A percentile compares a stretch with the other conserved stretches of the same genome.
Evolutionary conservation across 1,140 invertebrate genomes (phyloP).

Genomic region (Papilio dardanus): DNA sequence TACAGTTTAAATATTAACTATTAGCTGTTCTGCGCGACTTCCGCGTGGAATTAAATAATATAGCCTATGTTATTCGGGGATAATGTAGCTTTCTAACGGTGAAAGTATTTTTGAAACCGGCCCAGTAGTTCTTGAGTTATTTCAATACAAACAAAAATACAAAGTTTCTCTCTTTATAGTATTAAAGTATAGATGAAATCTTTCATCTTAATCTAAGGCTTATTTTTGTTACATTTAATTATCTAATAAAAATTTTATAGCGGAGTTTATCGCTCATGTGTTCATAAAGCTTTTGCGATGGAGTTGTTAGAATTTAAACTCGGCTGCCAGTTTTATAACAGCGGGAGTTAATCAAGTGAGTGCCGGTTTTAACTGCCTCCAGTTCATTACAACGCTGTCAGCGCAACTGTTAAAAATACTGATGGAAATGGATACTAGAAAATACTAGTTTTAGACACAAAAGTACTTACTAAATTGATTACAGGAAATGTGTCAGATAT

Average conservation of each 20-base stretch:
- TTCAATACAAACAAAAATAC: too few species aligned
- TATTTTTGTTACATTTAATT: constrained; percentile 10
- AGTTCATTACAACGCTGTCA: constrained; percentile 20
- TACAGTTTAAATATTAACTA: too few species aligned
- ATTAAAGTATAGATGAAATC: background rate
- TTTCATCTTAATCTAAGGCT: background rate
- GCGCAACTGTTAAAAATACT: background rate
- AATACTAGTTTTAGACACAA: background rate
- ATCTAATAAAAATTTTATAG: constrained; percentile 10
- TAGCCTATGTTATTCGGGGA: too few species aligned
- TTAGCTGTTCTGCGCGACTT: too few species aligned
- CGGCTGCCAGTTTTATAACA: constrained; percentile 17
- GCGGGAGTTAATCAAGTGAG: constrained; percentile 16
- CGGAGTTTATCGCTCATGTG: constrained; percentile 4
- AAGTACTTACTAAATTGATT: too few species aligned
- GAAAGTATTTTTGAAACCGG: too few species aligned
- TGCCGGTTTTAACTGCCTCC: constrained; percentile 14
- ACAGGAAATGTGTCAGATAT: background rate
- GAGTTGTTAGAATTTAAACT: constrained; percentile 22
- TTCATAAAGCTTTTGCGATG: constrained; percentile 9
- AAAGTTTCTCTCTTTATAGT: too few species aligned
- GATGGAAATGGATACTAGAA: background rate
- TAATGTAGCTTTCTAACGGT: too few species aligned
- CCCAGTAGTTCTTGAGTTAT: too few species aligned
- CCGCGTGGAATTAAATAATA: too few species aligned